Conservation (phyloP, 2,113 vertebrate species). For the Rhinopomastus cyanomelas region DNA sequence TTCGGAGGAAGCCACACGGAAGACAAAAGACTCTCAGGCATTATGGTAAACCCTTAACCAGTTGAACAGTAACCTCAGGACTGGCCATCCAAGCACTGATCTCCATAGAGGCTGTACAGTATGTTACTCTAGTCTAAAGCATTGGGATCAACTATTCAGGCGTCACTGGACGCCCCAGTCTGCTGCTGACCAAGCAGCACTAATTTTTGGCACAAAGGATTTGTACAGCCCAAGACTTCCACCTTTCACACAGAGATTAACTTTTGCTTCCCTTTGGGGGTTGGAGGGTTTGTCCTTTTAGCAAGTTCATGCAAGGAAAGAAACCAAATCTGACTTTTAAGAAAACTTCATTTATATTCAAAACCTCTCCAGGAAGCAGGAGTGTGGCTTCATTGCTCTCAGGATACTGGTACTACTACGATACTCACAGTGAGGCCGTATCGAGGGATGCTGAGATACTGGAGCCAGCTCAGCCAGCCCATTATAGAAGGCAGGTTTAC, state of each 20-base stretch:
- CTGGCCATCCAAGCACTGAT: neutral
- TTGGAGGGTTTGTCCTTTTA: neutral
- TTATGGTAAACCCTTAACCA: neutral
- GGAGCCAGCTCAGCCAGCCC: slow-evolving; percentile 71
- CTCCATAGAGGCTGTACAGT: neutral
- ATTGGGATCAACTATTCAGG: neutral
- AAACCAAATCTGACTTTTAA: neutral
- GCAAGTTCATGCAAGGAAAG: neutral
- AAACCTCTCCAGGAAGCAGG: neutral
- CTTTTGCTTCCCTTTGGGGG: neutral
- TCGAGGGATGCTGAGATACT: slow-evolving; percentile 72
- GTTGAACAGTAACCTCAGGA: neutral
- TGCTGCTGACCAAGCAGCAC: neutral
- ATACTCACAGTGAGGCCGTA: slow-evolving; percentile 69
- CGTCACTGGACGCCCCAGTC: neutral
- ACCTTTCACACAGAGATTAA: neutral
- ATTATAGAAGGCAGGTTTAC: slow-evolving; percentile 71
- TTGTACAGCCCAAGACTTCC: neutral
- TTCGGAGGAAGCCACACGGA: neutral
- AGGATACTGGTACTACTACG: neutral
- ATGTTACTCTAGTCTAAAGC: neutral
- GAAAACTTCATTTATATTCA: neutral
- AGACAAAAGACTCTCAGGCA: neutral
- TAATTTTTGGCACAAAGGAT: neutral
- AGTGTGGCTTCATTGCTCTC: neutral